Base-by-base conservation (phyloP, 2,113 vertebrate genomes). In the Porphyrio hochstetteri region DNA sequence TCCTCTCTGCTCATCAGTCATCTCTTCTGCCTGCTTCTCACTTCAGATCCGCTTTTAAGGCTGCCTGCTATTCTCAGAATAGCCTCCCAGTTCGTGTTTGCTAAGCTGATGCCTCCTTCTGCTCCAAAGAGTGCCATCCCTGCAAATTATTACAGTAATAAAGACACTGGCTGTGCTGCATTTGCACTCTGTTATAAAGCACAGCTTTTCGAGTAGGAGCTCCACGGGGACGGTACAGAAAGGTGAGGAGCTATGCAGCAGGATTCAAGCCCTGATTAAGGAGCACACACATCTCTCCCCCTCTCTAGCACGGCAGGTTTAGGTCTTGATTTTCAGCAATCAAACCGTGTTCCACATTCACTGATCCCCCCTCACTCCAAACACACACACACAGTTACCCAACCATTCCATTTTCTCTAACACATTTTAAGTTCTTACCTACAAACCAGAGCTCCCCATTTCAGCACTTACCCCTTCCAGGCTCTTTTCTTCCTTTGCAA, bases 91-190 rank as follows among this genome's bases (percentile, higher is more conserved):
- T 38, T 59, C 65, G 16, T 86, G 94, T 95, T 95, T 91, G 95
- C 94, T 86, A 89, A 96, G 94, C 86, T 60, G 92, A 86, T 81
- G 91, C 89, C 94, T 93, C 86, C 96, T 86, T 18, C 96, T 95
- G 89, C 94, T 96, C 88, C 96, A 38, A 53, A 92, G 94, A 96
- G 89, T 86, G 95, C 91, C 96, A 78, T 89, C 95, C 94, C 92
- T 82, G 93, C 95, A 95, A 92, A 95, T 96, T 96, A 96, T 93
- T 80, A 24, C 95, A 70, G 93, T 71, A 95, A 96, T 95, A 96
- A 92, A 95, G 91, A 15, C 87, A 33, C 94, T 88, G 90, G 87
- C 95, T 95, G 85, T 80, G 94, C 94, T 81, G 42, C 92, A 70
- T 95, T 92, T 95, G 92, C 93, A 80, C 92, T 92, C 84, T 69